Percentiles rank a stretch among this genome's conserved stretches.
Conservation (phyloP, 1,140 invertebrate genomes). For the Probaryconus sp. region DNA sequence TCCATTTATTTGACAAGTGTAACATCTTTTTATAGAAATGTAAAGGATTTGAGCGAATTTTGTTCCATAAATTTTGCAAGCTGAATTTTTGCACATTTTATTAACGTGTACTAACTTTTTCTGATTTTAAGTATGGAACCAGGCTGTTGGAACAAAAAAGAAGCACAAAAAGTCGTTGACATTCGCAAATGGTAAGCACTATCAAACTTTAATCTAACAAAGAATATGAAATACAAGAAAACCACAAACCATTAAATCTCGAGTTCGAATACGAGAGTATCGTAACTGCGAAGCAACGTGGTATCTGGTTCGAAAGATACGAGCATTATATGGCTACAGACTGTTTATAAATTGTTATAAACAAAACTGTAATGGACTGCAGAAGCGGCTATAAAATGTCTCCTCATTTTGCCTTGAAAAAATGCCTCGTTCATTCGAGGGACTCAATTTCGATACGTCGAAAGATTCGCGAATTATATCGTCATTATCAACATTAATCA, state of each 20-base stretch:
- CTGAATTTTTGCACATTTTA: too few relatives aligned
- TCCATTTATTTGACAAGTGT: too few relatives aligned
- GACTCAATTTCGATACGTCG: conserved; percentile 26
- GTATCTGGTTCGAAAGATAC: conserved; percentile 69
- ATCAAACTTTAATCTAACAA: conserved; percentile 35
- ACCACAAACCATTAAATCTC: conserved; percentile 71
- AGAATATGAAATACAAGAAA: conserved; percentile 66
- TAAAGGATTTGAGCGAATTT: too few relatives aligned
- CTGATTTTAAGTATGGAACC: too few relatives aligned
- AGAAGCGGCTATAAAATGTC: conserved; percentile 74
- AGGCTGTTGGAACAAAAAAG: too few relatives aligned
- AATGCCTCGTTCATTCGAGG: conserved; percentile 30
- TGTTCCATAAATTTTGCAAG: too few relatives aligned
- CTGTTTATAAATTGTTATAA: conserved; percentile 77
- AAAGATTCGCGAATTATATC: too few relatives aligned
- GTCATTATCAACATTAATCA: too few relatives aligned
- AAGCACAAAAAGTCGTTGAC: too few relatives aligned
- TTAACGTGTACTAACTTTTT: too few relatives aligned
- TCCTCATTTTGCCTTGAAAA: conserved; percentile 62
- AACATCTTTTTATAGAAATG: too few relatives aligned
- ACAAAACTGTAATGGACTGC: conserved; percentile 78
- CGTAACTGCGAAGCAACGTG: conserved; percentile 66
- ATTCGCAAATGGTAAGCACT: too few relatives aligned
- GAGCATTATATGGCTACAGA: conserved; percentile 73
- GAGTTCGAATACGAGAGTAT: conserved; percentile 65